Percentiles rank a stretch among this genome's conserved stretches.
phyloP scores from a whole-genome alignment of 2,797 vertebrate genomes.

The Microcaecilia unicolor region DNA sequence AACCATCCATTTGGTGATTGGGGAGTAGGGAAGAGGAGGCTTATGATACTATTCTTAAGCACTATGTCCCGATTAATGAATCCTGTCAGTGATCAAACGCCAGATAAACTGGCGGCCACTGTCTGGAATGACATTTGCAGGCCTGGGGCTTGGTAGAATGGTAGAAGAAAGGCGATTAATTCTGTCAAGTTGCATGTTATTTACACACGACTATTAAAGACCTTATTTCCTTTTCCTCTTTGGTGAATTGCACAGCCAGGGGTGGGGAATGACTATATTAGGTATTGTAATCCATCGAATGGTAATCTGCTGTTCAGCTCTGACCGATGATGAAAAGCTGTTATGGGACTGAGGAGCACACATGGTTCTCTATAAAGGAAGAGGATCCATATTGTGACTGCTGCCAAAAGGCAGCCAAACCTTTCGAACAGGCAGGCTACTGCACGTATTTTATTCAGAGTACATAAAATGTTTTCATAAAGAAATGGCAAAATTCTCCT shows the following conservation, averaged over 20 bases:
- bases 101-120: slow-evolving; percentile 10
- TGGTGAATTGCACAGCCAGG: neutral
- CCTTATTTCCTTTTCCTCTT: slow-evolving; percentile 12
- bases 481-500: neutral
- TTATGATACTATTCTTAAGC: too few species aligned
- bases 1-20: too few species aligned
- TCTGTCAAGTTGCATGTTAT: slow-evolving; percentile 26
- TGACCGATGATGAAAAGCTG: neutral
- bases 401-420: too few species aligned
- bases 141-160: slow-evolving; percentile 1
- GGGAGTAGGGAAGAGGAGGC: too few species aligned
- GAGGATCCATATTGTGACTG: too few species aligned
- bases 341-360: too few species aligned
- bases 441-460: too few species aligned
- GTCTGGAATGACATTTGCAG: slow-evolving; percentile 2
- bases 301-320: too few species aligned
- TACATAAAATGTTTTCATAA: fast-evolving
- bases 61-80: slow-evolving; percentile 25
- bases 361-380: too few species aligned
- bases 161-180: slow-evolving; percentile 22
- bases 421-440: too few species aligned
- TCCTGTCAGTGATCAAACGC: slow-evolving; percentile 18
- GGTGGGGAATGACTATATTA: neutral
- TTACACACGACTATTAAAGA: slow-evolving; percentile 5
- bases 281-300: too few species aligned